phyloP scores from a whole-genome alignment of 2,113 vertebrate species.

The Origma solitaria region DNA sequence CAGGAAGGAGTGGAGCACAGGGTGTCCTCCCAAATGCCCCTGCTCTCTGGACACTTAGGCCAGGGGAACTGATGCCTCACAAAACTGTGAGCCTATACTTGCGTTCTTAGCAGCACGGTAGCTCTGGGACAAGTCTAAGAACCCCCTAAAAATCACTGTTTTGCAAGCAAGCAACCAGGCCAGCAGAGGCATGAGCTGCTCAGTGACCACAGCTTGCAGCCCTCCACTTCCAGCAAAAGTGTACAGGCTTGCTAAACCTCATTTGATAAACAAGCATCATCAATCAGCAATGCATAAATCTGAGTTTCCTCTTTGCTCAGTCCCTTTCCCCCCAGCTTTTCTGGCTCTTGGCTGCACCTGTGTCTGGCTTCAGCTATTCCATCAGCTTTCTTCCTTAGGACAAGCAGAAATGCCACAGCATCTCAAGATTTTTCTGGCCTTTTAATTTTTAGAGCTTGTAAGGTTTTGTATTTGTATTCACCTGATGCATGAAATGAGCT shows the following conservation, averaged over 20 bases:
- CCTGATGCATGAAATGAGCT: not conserved
- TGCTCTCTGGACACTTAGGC: not conserved
- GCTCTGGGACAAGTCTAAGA: not conserved
- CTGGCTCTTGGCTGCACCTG: fast-evolving
- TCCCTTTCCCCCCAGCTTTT: not conserved
- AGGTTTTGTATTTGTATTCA: not conserved
- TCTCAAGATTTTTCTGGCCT: not conserved
- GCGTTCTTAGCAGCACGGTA: not conserved
- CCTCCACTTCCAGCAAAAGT: not conserved
- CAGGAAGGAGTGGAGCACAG: not conserved
- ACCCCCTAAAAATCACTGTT: not conserved
- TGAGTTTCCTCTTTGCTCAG: not conserved
- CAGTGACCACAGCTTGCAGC: not conserved
- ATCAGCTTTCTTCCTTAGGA: not conserved
- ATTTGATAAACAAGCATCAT: not conserved
- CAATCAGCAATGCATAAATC: not conserved
- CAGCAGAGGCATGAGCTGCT: not conserved
- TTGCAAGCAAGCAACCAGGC: not conserved
- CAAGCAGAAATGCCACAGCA: not conserved
- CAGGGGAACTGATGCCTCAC: not conserved
- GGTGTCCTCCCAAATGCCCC: not conserved
- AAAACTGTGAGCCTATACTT: fast-evolving
- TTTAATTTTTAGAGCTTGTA: not conserved
- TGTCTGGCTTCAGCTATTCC: not conserved
- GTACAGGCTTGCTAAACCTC: not conserved